Evolutionary conservation across 2,888 invertebrate genomes (phyloP).

Genomic region (Ennomos quercinarius): DNA sequence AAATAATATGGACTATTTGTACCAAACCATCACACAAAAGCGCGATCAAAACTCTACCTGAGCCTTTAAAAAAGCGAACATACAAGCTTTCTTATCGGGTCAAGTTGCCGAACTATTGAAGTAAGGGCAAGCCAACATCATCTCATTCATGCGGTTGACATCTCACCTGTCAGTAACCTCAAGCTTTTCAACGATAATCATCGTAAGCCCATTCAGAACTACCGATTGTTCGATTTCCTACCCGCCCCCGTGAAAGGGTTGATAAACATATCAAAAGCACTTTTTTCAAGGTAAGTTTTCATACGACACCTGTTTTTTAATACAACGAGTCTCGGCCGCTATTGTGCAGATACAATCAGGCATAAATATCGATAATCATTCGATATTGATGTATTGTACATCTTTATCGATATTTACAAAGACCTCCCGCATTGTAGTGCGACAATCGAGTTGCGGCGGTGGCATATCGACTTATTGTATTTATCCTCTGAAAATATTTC

Average conservation of each 20-base stretch:
- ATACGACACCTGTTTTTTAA: slow-evolving; percentile 76
- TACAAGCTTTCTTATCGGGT: slow-evolving; percentile 67
- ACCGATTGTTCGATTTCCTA: slow-evolving; percentile 67
- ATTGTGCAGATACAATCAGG: slow-evolving; percentile 74
- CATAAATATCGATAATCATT: slow-evolving; percentile 77
- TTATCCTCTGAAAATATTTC: too few species aligned
- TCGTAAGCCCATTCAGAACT: slow-evolving; percentile 70
- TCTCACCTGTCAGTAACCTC: slow-evolving; percentile 83
- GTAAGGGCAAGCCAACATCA: slow-evolving; percentile 16
- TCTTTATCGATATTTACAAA: slow-evolving; percentile 62
- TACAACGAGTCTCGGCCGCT: slow-evolving; percentile 62
- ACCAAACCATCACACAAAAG: slow-evolving; percentile 50
- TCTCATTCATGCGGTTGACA: slow-evolving; percentile 71
- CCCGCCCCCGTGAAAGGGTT: slow-evolving; percentile 77
- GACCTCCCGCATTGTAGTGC: slow-evolving; percentile 69
- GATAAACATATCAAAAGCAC: slow-evolving; percentile 83
- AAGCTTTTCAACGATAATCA: slow-evolving; percentile 72
- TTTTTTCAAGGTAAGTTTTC: slow-evolving; percentile 53
- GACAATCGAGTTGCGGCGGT: slow-evolving; percentile 43
- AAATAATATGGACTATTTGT: slow-evolving; percentile 38
- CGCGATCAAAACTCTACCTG: slow-evolving; percentile 53
- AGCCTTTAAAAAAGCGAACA: slow-evolving; percentile 39
- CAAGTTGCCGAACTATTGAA: slow-evolving; percentile 64
- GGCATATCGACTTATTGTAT: slow-evolving; percentile 4
- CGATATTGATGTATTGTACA: slow-evolving; percentile 62